A percentile compares a stretch with the other conserved stretches of the same genome.
Evolutionary conservation across 2,888 invertebrate species (phyloP).

Genomic region (Unio pictorum): DNA sequence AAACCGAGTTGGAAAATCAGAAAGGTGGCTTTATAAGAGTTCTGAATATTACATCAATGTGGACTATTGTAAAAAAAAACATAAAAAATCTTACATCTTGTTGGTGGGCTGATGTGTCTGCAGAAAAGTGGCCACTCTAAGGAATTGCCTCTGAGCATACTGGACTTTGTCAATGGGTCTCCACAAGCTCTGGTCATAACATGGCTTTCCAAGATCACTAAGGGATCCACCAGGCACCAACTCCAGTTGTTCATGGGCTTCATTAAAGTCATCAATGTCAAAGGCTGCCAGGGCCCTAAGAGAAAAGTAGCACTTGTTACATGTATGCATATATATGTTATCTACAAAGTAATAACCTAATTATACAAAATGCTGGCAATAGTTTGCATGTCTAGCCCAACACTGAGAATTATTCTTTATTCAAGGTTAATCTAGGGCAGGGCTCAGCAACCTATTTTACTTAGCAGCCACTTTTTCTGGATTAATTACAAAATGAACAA

Average conservation of each 20-base stretch:
- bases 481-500: no score
- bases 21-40: neutral
- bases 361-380: neutral
- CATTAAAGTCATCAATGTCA: slow-evolving; percentile 54
- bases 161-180: slow-evolving; percentile 40
- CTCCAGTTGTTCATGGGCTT: slow-evolving; percentile 56
- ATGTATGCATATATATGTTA: neutral
- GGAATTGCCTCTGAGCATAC: slow-evolving; percentile 47
- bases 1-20: no score
- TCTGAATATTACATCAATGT: neutral
- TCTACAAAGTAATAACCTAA: no score
- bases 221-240: slow-evolving; percentile 61
- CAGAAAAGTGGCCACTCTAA: slow-evolving; percentile 46
- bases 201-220: slow-evolving; percentile 18
- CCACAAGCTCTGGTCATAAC: slow-evolving; percentile 38
- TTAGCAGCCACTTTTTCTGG: no score
- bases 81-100: slow-evolving; percentile 36
- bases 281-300: slow-evolving; percentile 62
- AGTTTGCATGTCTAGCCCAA: no score
- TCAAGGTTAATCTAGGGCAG: no score
- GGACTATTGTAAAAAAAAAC: neutral
- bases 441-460: no score
- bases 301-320: neutral
- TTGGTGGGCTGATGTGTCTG: slow-evolving; percentile 46
- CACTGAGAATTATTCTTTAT: no score